A percentile compares a stretch with the other conserved stretches of the same genome.
Evolutionary conservation across 1,140 invertebrate genomes (phyloP).

Genomic region (Drosophila jambulina): DNA sequence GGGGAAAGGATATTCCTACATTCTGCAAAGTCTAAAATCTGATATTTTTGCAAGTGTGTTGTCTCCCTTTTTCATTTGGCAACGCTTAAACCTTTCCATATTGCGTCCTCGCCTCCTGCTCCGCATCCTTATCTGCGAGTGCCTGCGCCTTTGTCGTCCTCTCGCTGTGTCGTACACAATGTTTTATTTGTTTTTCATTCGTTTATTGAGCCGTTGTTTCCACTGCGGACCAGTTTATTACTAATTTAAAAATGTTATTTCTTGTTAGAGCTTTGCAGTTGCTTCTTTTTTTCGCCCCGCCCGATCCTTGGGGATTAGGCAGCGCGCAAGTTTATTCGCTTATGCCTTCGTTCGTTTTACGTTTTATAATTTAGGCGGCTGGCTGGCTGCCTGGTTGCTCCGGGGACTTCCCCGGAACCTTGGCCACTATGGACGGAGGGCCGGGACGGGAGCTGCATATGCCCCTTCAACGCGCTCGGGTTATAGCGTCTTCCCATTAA

Average conservation of each 20-base stretch:
- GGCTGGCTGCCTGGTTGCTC: constrained; percentile 30
- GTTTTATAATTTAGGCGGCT: constrained; percentile 74
- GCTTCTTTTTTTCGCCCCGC: not conserved
- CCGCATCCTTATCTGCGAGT: not conserved
- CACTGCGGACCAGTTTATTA: constrained; percentile 75
- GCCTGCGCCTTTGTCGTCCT: constrained; percentile 33
- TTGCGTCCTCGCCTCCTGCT: constrained; percentile 16
- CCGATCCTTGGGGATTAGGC: constrained; percentile 60
- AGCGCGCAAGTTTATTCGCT: constrained; percentile 55
- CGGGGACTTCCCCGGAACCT: constrained; percentile 46
- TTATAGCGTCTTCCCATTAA: constrained; percentile 41
- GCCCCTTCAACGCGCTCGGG: constrained; percentile 20
- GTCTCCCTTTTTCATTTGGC: constrained; percentile 37
- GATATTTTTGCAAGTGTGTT: constrained; percentile 24
- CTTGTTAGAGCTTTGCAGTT: constrained; percentile 71
- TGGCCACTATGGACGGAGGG: constrained; percentile 3
- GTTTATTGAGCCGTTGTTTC: constrained; percentile 66
- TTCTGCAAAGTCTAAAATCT: not conserved
- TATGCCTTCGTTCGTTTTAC: constrained; percentile 57
- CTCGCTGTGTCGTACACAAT: constrained; percentile 49
- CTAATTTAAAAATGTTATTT: constrained; percentile 81
- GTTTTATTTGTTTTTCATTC: constrained; percentile 81
- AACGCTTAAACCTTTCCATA: constrained; percentile 52
- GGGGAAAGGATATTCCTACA: not conserved
- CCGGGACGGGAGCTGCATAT: not conserved